phyloP scores from a whole-genome alignment of 2,797 vertebrate species.

The Knipowitschia caucasica region DNA sequence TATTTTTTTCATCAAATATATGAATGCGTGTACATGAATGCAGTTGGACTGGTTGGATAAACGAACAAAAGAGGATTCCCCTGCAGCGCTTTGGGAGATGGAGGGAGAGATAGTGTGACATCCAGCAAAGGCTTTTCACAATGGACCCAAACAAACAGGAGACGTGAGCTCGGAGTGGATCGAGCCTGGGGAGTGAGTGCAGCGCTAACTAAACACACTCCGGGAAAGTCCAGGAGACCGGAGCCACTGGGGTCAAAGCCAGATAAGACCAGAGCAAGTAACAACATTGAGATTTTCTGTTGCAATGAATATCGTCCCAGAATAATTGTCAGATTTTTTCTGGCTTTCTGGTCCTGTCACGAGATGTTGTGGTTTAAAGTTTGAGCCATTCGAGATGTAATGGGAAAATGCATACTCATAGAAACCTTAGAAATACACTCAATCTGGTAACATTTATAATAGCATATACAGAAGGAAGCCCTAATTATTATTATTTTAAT shows the following conservation, averaged over 20 bases:
- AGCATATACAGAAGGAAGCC: too few relatives aligned
- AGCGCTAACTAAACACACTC: conserved; percentile 34
- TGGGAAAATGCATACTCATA: too few relatives aligned
- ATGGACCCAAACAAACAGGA: conserved; percentile 46
- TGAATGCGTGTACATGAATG: neutral
- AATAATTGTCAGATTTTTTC: too few relatives aligned
- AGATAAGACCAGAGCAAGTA: conserved; percentile 43
- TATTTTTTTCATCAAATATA: neutral
- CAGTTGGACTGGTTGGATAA: conserved; percentile 31
- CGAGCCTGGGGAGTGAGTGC: conserved; percentile 28
- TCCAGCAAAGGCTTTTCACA: conserved; percentile 46
- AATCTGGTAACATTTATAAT: too few relatives aligned
- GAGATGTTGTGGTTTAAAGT: too few relatives aligned
- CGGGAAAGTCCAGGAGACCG: conserved; percentile 64
- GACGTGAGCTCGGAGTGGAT: conserved; percentile 22
- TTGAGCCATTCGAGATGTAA: neutral
- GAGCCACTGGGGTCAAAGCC: conserved; percentile 54
- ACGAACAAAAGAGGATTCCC: conserved; percentile 70
- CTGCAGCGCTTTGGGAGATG: conserved; percentile 10
- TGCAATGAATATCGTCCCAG: too few relatives aligned
- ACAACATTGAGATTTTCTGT: neutral
- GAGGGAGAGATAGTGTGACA: conserved; percentile 34
- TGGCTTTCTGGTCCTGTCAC: too few relatives aligned
- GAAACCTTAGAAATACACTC: too few relatives aligned
- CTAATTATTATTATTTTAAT: too few relatives aligned